These are phyloP conservation scores for Hemaris fuciformis DNA, from an alignment of 2,888 invertebrate genomes.

Conservation along the genomic window DNA sequence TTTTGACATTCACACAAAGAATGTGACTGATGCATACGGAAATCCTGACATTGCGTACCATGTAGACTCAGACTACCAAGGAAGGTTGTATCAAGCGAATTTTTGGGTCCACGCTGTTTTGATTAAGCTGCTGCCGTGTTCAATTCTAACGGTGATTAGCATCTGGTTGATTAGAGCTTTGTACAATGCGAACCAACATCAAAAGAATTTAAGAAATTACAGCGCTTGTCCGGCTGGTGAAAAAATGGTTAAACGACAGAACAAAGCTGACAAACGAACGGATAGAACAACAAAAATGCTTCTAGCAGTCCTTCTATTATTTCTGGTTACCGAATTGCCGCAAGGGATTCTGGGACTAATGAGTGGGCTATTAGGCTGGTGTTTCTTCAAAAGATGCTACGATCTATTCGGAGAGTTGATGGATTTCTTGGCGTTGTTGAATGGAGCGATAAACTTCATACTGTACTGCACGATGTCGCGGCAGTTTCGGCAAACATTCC, in stretches of 20 bases:
- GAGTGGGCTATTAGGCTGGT: constrained; percentile 84
- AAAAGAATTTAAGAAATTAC: constrained; percentile 85
- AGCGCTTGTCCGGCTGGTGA: constrained; percentile 79
- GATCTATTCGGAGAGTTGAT: constrained; percentile 91
- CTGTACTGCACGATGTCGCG: constrained; percentile 96
- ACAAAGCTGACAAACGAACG: constrained; percentile 86
- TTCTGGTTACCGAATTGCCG: constrained; percentile 94
- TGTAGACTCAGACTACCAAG: constrained; percentile 80
- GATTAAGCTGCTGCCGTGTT: constrained; percentile 90
- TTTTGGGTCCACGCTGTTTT: constrained; percentile 91
- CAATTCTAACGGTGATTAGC: constrained; percentile 87
- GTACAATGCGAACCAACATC: constrained; percentile 88
- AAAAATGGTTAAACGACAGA: constrained; percentile 68
- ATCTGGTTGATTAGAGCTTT: constrained; percentile 86
- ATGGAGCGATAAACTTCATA: constrained; percentile 96
- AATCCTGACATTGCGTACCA: constrained; percentile 62
- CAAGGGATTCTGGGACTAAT: constrained; percentile 88
- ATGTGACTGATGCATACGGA: constrained; percentile 65
- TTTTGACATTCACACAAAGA: constrained; percentile 75
- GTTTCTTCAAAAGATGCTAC: constrained; percentile 91
- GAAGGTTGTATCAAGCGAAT: constrained; percentile 85
- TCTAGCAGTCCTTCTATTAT: constrained; percentile 91
- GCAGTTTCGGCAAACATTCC: constrained; percentile 92
- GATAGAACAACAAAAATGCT: constrained; percentile 95
- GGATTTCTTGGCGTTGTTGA: constrained; percentile 94